These are phyloP conservation scores for Cepaea nemoralis DNA, from an alignment of 1,140 invertebrate genomes.

Conservation along the genomic window DNA sequence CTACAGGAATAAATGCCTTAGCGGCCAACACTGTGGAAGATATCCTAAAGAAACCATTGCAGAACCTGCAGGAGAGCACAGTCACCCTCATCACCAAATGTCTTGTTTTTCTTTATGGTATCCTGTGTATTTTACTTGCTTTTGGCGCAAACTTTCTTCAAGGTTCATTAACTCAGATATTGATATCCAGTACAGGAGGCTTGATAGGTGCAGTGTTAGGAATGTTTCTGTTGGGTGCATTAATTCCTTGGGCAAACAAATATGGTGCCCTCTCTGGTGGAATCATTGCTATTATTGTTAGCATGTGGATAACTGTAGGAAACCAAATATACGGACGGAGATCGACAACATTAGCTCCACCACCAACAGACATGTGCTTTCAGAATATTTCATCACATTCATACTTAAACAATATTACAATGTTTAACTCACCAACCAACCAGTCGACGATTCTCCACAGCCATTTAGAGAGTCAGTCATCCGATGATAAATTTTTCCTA, in stretches of 20 bases:
- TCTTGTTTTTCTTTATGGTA: slow-evolving; percentile 46
- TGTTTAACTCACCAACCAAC: too few species aligned
- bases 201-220: slow-evolving; percentile 65
- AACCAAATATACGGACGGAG: slow-evolving; percentile 7
- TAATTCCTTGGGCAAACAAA: slow-evolving; percentile 47
- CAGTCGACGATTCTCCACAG: too few species aligned
- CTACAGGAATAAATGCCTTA: slow-evolving; percentile 79
- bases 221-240: slow-evolving; percentile 67
- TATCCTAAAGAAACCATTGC: slow-evolving; percentile 80
- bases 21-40: slow-evolving; percentile 91
- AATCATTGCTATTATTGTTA: not conserved
- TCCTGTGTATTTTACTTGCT: slow-evolving; percentile 45
- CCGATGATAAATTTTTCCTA: not conserved
- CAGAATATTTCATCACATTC: too few species aligned
- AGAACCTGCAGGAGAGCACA: slow-evolving; percentile 79
- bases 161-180: slow-evolving; percentile 70
- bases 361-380: slow-evolving; percentile 10
- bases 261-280: not conserved
- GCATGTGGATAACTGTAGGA: slow-evolving; percentile 14
- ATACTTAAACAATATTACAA: too few species aligned
- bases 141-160: slow-evolving; percentile 42
- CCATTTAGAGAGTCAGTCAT: too few species aligned
- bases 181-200: slow-evolving; percentile 65
- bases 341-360: not conserved
- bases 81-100: slow-evolving; percentile 81